Base-by-base conservation (phyloP, 2,797 vertebrate genomes). In the Enteromius mattozi region DNA sequence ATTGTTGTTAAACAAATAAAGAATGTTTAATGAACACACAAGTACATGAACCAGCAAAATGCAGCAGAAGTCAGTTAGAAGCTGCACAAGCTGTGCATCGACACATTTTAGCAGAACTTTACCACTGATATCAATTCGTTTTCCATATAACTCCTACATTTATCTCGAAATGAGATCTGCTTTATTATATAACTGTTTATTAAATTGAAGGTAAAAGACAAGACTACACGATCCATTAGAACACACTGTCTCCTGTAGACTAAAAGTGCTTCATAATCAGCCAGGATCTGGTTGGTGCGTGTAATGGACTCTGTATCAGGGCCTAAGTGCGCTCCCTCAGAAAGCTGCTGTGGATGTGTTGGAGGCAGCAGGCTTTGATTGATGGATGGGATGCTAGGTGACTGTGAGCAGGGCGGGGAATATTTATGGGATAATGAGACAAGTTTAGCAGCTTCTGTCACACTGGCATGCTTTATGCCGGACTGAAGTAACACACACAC, bases 341-440 rank as follows among this genome's bases (percentile, higher is more conserved):
- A 92, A 92, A 91, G 90, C 92, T 93, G 87, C 90, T 42, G 89
- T 87, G 89, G 91, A 93, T 91, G 91, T 89, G 89, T 90, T 91
- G 88, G 86, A 80, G 51, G 78, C 87, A 84, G 90, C 81, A 76
- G 84, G 87, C 88, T 90, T 89, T 93, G 93, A 94, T 92, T 91
- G 92, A 95, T 92, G 91, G 93, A 94, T 93, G 90, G 92, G 93
- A 89, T 90, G 93, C 92, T 88, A 87, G 89, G 88, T 90, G 87
- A 93, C 91, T 91, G 89, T 89, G 90, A 92, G 88, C 89, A 88
- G 87, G 85, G 78, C 77, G 84, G 83, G 56, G 92, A 94, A 94
- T 93, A 95, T 92, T 91, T 92, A 94, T 93, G 47, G 68, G 76
- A 74, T 82, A 80, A 86, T 87, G 69, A 83, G 83, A 40, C 19